A percentile compares a stretch with the other conserved stretches of the same genome.
Conservation (phyloP, 2,113 vertebrate genomes). For the Malurus alboscapulatus region DNA sequence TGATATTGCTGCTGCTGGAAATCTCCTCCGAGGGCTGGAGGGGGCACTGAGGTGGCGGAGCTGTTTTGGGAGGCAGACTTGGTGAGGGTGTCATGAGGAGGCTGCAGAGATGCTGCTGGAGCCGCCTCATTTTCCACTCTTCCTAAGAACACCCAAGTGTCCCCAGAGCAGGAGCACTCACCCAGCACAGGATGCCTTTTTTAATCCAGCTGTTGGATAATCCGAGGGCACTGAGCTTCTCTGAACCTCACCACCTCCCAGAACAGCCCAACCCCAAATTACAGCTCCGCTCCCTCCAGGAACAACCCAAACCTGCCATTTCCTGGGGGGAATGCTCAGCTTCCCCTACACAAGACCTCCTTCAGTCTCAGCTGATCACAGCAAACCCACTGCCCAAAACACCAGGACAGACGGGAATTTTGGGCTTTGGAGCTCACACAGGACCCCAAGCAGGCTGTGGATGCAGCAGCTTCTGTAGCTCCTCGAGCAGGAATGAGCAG, state of each 20-base stretch:
- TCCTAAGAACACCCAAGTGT: background rate
- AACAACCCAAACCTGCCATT: background rate
- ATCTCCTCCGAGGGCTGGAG: background rate
- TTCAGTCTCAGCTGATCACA: background rate
- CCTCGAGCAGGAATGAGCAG: background rate
- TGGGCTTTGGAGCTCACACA: fast-evolving
- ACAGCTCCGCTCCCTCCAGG: background rate
- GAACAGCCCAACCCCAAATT: background rate
- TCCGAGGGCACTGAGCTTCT: background rate
- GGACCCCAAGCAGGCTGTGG: fast-evolving
- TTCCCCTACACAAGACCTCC: background rate
- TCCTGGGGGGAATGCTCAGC: background rate
- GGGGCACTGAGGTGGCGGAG: background rate
- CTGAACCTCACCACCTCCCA: background rate
- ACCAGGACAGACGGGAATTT: background rate
- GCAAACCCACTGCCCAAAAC: background rate
- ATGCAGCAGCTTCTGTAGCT: background rate
- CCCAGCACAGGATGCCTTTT: background rate
- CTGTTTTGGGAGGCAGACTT: fast-evolving
- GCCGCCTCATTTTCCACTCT: fast-evolving
- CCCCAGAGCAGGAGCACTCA: background rate
- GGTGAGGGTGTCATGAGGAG: fast-evolving
- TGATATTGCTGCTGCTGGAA: fast-evolving
- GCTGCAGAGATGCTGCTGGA: background rate
- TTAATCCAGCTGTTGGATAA: background rate